Evolutionary conservation across 2,888 invertebrate species (phyloP), one percentile per base, ranked within the genome.

Genomic region (Sinodicranocentrus sp.): DNA sequence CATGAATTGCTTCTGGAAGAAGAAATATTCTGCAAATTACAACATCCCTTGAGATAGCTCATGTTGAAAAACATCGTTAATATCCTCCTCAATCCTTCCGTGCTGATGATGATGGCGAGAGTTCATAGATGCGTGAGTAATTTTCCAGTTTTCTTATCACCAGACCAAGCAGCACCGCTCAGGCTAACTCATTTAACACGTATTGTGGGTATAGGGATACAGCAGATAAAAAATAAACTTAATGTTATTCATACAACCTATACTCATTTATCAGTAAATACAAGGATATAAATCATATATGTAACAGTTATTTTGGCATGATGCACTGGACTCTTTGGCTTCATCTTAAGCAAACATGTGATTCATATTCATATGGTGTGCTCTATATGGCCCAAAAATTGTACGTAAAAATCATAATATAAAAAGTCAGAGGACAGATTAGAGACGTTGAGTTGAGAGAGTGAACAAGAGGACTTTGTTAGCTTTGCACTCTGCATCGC

Each of bases 61-160:
- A 3, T 6, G 5, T 33, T 33, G 33, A 33, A 33, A 33, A 33
- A 33, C 3, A 33, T 33, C 33, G 33, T 33, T 33, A 33, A 33
- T 33, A 33, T 3, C 33, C 3, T 33, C 33, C 5, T n/a, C n/a
- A n/a, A 39, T 39, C 13, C 39, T 39, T 39, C 39, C 6, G 13
- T 39, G 5, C 19, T 57, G 57, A 57, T 57, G 52, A 10, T 10
- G 33, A 57, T 57, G 52, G 33, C 33, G 33, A 52, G 33, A 28
- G 33, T 33, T 33, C 63, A 63, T 33, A 17, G 33, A 63, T 33
- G 33, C 33, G 19, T 28, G 19, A 63, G 63, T 63, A 63, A 63
- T 63, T 63, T 63, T 63, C 63, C 63, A 63, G 63, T 33, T 57
- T 48, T 19, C 23, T 57, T 33, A 63, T 63, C 33, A 23, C 57